A percentile compares a stretch with the other conserved stretches of the same genome.
These are phyloP conservation scores for Luperina testacea DNA, from an alignment of 2,888 invertebrate species.

Conservation along the genomic window DNA sequence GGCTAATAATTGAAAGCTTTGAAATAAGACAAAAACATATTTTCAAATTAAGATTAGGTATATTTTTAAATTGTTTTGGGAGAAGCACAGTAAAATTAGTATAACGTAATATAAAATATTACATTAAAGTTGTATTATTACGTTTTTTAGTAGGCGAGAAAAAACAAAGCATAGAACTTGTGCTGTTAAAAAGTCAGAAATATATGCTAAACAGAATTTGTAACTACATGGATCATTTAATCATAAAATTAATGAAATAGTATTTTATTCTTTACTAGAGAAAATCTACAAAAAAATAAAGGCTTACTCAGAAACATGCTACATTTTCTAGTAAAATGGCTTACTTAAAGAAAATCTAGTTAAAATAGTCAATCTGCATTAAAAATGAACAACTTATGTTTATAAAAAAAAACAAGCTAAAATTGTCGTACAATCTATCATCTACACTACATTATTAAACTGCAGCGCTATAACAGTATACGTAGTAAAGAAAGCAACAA, in stretches of 20 bases:
- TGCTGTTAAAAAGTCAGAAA: neutral
- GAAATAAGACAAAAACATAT: neutral
- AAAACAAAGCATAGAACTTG: neutral
- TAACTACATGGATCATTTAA: neutral
- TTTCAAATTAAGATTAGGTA: slow-evolving; percentile 11
- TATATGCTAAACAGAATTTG: neutral
- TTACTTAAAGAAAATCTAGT: neutral
- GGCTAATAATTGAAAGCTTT: neutral
- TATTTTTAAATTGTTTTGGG: too few species aligned
- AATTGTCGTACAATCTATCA: too few species aligned
- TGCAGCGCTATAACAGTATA: neutral
- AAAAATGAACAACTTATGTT: too few species aligned
- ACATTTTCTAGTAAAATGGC: neutral
- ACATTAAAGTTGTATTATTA: slow-evolving; percentile 35
- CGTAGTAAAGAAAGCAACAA: slow-evolving; percentile 66
- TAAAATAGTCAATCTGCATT: neutral
- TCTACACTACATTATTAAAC: neutral
- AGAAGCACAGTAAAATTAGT: too few species aligned
- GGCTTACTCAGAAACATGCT: too few species aligned
- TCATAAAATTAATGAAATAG: neutral
- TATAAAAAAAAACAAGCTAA: too few species aligned
- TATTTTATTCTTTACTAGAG: neutral
- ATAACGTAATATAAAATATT: too few species aligned
- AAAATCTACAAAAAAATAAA: too few species aligned
- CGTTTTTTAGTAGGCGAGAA: neutral